Base-by-base conservation (phyloP, 2,797 vertebrate genomes). In the Pagetopsis macropterus region DNA sequence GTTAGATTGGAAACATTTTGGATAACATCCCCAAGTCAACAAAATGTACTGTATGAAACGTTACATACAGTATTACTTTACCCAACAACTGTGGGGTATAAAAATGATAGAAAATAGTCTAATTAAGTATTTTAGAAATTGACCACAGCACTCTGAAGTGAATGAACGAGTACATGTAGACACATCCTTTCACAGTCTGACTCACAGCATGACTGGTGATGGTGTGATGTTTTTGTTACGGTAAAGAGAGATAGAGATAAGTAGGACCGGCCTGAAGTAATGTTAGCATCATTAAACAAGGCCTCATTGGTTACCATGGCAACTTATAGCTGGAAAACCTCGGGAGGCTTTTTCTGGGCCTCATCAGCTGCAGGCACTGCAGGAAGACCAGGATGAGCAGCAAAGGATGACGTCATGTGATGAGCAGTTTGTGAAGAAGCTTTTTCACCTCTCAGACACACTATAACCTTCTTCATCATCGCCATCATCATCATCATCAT, bases 341-440 rank as follows among this genome's bases (percentile, higher is more conserved):
- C 73, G 70, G 87, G 85, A 87, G 85, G 86, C 75, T 91, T 85
- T 83, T 56, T 75, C 17, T 56, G 78, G 91, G 80, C 60, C 46
- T 84, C 76, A 88, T 84, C 81, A 81, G 67, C 76, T 69, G 72
- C 76, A 76, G 55, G 51, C 77, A 54, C 85, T 77, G 51, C 84
- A 74, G 45, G 63, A 88, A 78, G 75, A 74, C 60, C 15, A 27
- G 12, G 49, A 55, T 84, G 78, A 87, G 79, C 72, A 78, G 71
- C 0, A 66, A 41, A 72, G 51, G 65, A 43, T 87, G 87, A 90
- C 50, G 57, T 90, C 85, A 87, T 84, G 65, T 31, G 48, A 72
- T 75, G 76, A 82, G 67, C 45, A 33, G 75, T 41, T 61, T 19
- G 46, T 13, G 68, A 76, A 55, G 68, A 76, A 72, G 72, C 70